Evolutionary conservation across 2,888 invertebrate species (phyloP), one percentile per base, ranked within the genome.

Genomic region (Monochamus alternatus): DNA sequence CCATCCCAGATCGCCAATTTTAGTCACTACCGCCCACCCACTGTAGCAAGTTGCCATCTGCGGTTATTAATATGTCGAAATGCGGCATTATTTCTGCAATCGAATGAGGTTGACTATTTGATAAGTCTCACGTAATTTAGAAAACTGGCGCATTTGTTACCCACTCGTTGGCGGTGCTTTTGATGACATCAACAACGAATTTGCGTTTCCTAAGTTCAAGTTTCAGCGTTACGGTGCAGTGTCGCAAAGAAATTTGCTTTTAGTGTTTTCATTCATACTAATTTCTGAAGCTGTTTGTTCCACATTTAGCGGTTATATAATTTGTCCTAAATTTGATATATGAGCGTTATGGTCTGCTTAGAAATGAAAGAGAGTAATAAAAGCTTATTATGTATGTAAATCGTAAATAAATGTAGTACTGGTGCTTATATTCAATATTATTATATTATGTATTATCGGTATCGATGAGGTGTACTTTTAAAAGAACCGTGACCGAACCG

Each of bases 161-260:
- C 70, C 74, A 73, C 51, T 47, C 62, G 44, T 14, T 51, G 51
- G 76, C 76, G 76, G 76, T 69, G 64, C 73, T 58, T 76, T 76
- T 76, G 73, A 73, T 73, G 67, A 68, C 68, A n/a, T 68, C 60
- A 59, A 31, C 31, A 30, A 12, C 60, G 60, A 65, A 65, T 65
- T 65, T 31, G 60, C 30, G 58, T 65, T 67, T 74, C 67, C 74
- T 32, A 68, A 63, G 55, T 52, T 52, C 47, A 59, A 63, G 71
- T 52, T 63, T 12, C 62, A 9, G 38, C 38, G 7, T 38, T 38
- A 5, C 32, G 14, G 68, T 9, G 9, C 5, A 22, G 51, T 58
- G 64, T 66, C 32, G 73, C 68, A 73, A 67, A 9, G 12, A 43
- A n/a, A 44, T 31, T 44, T 47, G 44, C 44, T 70, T 62, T 60